Evolutionary conservation across 2,113 vertebrate genomes (phyloP), one percentile per base, ranked within the genome.

Genomic region (Parus major): DNA sequence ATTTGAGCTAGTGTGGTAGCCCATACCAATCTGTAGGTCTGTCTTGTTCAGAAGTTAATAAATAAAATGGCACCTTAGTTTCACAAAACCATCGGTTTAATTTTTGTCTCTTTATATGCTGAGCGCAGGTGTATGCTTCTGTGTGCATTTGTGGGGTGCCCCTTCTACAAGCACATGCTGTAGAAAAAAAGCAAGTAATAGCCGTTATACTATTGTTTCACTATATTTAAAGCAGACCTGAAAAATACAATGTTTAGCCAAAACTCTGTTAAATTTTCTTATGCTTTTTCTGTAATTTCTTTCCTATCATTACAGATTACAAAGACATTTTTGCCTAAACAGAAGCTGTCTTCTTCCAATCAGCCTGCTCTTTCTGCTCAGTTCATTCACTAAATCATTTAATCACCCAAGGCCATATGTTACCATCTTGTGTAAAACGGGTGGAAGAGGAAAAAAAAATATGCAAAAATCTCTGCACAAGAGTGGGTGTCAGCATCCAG

Each of bases 321-420:
- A 94, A 97, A 97, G 96, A 92, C 94, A 95, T 97, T 90, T 97
- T 81, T 96, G 92, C 90, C 94, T 96, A 96, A 96, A 96, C 96
- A 97, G 96, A 97, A 97, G 96, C 94, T 97, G 90, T 96, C 96
- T 97, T 96, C 96, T 96, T 96, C 95, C 96, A 96, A 96, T 97
- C 96, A 95, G 88, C 90, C 93, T 94, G 95, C 92, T 94, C 94
- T 95, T 96, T 95, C 95, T 95, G 95, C 95, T 97, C 81, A 83
- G 92, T 97, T 97, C 96, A 97, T 97, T 97, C 94, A 97, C 96
- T 96, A 97, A 94, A 96, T 97, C 93, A 96, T 97, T 94, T 97
- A 97, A 97, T 97, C 96, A 96, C 96, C 95, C 92, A 92, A 93
- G 96, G 96, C 95, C 96, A 97, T 96, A 97, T 97, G 97, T 93